phyloP scores from a whole-genome alignment of 1,140 invertebrate species.

The Chrysoperla carnea region DNA sequence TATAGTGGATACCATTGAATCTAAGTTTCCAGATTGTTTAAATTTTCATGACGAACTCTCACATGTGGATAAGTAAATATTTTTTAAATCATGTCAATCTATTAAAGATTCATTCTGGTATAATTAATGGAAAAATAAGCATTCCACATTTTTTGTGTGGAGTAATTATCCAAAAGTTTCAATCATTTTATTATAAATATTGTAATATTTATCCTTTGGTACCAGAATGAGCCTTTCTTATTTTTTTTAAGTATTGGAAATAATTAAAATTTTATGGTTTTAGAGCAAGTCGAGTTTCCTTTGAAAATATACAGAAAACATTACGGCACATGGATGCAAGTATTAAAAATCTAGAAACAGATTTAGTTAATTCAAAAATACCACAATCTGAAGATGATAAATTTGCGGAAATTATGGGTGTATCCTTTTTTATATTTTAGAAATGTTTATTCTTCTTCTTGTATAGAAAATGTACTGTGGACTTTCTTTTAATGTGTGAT shows the following conservation, averaged over 20 bases:
- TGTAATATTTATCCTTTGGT: no score
- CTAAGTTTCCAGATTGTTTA: slow-evolving; percentile 69
- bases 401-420: slow-evolving; percentile 71
- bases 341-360: slow-evolving; percentile 71
- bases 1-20: slow-evolving; percentile 73
- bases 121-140: neutral
- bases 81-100: neutral
- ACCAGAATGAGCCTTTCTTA: neutral
- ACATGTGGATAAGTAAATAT: slow-evolving; percentile 50
- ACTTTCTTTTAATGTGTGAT: neutral
- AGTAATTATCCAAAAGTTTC: no score
- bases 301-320: slow-evolving; percentile 71
- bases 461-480: neutral
- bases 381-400: slow-evolving; percentile 63
- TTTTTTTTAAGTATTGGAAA: neutral
- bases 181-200: no score
- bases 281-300: slow-evolving; percentile 62
- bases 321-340: slow-evolving; percentile 74
- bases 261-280: neutral
- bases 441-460: slow-evolving; percentile 17
- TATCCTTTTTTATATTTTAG: slow-evolving; percentile 32
- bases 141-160: no score
- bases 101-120: neutral
- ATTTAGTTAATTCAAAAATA: slow-evolving; percentile 62
- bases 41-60: slow-evolving; percentile 74